Evolutionary conservation across 2,113 vertebrate species (phyloP).

Genomic region (Embiotoca jacksoni): DNA sequence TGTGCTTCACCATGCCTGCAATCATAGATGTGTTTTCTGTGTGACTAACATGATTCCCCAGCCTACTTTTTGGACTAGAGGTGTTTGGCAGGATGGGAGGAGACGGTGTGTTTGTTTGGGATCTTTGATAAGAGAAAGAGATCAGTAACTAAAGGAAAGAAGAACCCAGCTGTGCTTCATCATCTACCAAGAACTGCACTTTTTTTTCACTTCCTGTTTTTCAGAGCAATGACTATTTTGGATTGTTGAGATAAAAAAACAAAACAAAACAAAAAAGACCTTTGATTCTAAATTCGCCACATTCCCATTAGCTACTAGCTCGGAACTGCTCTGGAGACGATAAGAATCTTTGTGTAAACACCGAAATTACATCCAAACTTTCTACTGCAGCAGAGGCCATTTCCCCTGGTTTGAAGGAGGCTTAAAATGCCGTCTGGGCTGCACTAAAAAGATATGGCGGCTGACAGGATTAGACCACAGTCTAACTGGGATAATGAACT

Average conservation of each 20-base stretch:
- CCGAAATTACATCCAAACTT: conserved; percentile 41
- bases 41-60: conserved; percentile 16
- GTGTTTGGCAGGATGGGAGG: conserved; percentile 65
- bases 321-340: conserved; percentile 59
- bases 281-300: conserved; percentile 68
- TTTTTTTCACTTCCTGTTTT: conserved; percentile 4
- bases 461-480: conserved; percentile 57
- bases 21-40: conserved; percentile 15
- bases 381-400: conserved; percentile 57
- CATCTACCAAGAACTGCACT: neutral
- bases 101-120: conserved; percentile 55
- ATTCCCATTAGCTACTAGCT: conserved; percentile 74
- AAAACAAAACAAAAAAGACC: conserved; percentile 8
- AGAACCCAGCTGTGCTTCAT: conserved; percentile 15
- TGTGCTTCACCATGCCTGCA: neutral
- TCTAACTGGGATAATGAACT: conserved; percentile 39
- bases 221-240: conserved; percentile 11
- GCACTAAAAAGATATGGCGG: conserved; percentile 49
- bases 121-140: conserved; percentile 49
- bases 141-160: conserved; percentile 24
- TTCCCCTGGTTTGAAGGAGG: conserved; percentile 51
- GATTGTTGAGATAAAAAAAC: conserved; percentile 13
- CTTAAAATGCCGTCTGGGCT: conserved; percentile 53
- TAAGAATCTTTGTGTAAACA: conserved; percentile 74
- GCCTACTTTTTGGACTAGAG: conserved; percentile 11